A percentile compares a stretch with the other conserved stretches of the same genome.
Evolutionary conservation across 2,888 invertebrate genomes (phyloP).

Genomic region (Mongoloraphidia duomilia): DNA sequence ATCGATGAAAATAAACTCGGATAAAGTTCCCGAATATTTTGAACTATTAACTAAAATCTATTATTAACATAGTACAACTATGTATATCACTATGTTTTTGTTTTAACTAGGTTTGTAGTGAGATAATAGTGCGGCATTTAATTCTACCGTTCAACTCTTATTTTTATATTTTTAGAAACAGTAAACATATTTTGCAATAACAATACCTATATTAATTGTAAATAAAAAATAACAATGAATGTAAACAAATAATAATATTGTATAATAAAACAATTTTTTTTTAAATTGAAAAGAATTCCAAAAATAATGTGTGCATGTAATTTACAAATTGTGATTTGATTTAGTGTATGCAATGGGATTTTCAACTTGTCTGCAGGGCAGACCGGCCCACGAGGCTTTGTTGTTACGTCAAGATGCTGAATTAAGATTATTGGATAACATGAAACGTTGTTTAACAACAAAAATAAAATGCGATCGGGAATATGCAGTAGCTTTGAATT

Average conservation of each 20-base stretch:
- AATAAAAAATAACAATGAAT: neutral
- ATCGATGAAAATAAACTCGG: too few relatives aligned
- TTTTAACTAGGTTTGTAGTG: too few relatives aligned
- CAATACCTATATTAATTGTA: neutral
- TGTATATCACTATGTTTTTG: neutral
- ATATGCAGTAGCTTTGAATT: conserved; percentile 69
- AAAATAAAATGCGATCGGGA: conserved; percentile 88
- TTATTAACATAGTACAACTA: neutral
- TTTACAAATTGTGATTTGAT: neutral
- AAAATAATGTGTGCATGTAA: neutral
- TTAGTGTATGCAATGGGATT: conserved; percentile 51
- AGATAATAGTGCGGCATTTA: too few relatives aligned
- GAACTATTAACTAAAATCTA: neutral
- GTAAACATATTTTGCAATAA: too few relatives aligned
- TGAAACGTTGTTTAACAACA: conserved; percentile 72
- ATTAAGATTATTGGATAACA: conserved; percentile 78
- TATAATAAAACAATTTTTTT: neutral
- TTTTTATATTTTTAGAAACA: too few relatives aligned
- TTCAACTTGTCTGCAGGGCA: conserved; percentile 73
- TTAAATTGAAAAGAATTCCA: neutral
- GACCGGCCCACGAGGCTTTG: conserved; percentile 82
- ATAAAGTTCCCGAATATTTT: neutral
- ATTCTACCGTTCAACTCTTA: too few relatives aligned
- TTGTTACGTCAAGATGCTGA: conserved; percentile 85
- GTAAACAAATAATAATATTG: neutral